phyloP scores from a whole-genome alignment of 2,888 invertebrate genomes.

The Orthonychiurus folsomi region DNA sequence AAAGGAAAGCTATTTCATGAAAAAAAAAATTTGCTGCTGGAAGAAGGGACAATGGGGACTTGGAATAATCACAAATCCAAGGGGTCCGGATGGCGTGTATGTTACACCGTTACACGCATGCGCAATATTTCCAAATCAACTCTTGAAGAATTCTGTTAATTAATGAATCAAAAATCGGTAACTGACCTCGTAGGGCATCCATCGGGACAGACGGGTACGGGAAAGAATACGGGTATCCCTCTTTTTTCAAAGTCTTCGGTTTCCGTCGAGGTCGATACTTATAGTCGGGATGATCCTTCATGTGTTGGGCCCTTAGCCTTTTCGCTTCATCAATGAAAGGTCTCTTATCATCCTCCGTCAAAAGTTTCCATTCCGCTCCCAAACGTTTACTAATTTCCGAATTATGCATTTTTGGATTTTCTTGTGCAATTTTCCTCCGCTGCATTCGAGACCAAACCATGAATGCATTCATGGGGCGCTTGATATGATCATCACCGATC shows the following conservation, averaged over 20 bases:
- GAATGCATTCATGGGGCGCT: conserved; percentile 95
- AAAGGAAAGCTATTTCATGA: too few species aligned
- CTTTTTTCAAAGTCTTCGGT: conserved; percentile 52
- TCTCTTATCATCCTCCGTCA: conserved; percentile 76
- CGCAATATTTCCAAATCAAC: too few species aligned
- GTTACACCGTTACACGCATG: too few species aligned
- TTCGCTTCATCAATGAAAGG: conserved; percentile 95
- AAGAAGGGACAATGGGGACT: too few species aligned
- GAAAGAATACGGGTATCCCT: conserved; percentile 85
- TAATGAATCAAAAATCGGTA: not conserved
- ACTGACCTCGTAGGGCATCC: conserved; percentile 63
- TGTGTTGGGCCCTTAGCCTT: conserved; percentile 67
- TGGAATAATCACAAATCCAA: too few species aligned
- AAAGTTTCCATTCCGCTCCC: conserved; percentile 84
- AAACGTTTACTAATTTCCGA: conserved; percentile 87
- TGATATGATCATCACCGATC: conserved; percentile 58
- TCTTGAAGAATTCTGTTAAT: too few species aligned
- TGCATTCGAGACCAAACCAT: conserved; percentile 84
- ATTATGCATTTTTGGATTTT: conserved; percentile 96
- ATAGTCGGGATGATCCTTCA: conserved; percentile 86
- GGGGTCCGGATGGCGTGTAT: too few species aligned
- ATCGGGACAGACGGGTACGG: conserved; percentile 85
- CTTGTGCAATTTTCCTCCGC: conserved; percentile 81
- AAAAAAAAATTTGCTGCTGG: too few species aligned
- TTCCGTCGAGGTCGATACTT: conserved; percentile 65